Evolutionary conservation across 2,113 vertebrate genomes (phyloP).

Genomic region (Eonycteris spelaea): DNA sequence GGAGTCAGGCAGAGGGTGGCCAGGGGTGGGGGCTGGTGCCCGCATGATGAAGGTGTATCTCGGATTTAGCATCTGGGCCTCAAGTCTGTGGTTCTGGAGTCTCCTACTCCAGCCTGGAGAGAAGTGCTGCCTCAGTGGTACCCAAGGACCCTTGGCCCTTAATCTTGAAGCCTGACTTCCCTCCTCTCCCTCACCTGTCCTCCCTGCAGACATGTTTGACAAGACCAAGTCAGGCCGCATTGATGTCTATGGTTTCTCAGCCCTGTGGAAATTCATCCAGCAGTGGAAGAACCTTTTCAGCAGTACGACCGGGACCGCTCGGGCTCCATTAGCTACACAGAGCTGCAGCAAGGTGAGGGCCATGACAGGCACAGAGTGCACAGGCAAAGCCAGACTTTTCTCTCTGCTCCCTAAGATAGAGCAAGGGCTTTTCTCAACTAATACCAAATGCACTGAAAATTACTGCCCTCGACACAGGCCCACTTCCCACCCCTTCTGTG

Average conservation of each 20-base stretch:
- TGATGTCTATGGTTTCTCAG: constrained; percentile 92
- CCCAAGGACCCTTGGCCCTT: neutral
- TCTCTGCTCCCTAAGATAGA: neutral
- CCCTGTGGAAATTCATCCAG: constrained; percentile 92
- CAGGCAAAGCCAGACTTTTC: neutral
- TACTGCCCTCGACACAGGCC: neutral
- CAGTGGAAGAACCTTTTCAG: constrained; percentile 94
- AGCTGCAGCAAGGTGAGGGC: constrained; percentile 94
- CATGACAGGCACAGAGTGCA: accelerated
- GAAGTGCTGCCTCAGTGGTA: neutral
- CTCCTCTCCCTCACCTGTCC: neutral
- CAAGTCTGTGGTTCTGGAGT: neutral
- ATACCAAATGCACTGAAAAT: neutral
- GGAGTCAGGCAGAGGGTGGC: neutral
- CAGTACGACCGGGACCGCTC: constrained; percentile 94
- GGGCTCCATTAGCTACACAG: constrained; percentile 87
- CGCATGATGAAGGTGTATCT: neutral
- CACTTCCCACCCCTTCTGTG: neutral
- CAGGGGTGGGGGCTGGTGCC: too few species aligned
- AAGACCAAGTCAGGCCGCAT: constrained; percentile 90
- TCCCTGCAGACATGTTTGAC: constrained; percentile 93
- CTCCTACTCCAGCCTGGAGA: neutral
- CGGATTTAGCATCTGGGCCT: neutral
- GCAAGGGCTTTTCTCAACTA: neutral
- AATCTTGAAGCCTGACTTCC: neutral